Conservation (phyloP, 2,797 vertebrate genomes). For the Chiloscyllium punctatum region DNA sequence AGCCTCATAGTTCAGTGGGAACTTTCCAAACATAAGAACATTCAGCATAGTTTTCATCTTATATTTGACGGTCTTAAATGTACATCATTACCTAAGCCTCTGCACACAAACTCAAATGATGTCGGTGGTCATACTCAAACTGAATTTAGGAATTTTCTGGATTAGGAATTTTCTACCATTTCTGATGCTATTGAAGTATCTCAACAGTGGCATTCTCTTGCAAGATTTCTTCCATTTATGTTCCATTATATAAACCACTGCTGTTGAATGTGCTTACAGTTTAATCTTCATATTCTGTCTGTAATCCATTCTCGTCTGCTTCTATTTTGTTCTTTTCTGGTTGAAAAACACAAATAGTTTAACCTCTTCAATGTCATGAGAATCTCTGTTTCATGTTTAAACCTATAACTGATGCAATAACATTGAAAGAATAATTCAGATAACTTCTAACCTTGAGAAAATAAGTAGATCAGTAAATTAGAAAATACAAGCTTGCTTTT, state of each 20-base stretch:
- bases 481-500: neutral
- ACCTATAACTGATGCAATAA: neutral
- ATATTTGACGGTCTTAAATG: neutral
- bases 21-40: neutral
- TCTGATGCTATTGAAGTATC: neutral
- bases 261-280: neutral
- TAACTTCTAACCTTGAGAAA: conserved; percentile 18
- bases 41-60: neutral
- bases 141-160: neutral
- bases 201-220: neutral
- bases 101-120: neutral
- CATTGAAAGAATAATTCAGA: neutral
- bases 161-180: neutral
- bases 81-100: neutral
- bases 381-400: neutral
- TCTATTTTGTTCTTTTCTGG: neutral
- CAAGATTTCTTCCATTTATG: neutral
- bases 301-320: neutral
- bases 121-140: neutral
- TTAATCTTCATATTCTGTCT: neutral
- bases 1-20: neutral
- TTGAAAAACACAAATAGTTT: neutral
- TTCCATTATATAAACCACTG: neutral
- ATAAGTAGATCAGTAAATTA: neutral
- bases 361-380: neutral